Percentiles rank a stretch among this genome's conserved stretches.
Conservation (phyloP, 1,140 invertebrate species). For the Drosophila leontia region DNA sequence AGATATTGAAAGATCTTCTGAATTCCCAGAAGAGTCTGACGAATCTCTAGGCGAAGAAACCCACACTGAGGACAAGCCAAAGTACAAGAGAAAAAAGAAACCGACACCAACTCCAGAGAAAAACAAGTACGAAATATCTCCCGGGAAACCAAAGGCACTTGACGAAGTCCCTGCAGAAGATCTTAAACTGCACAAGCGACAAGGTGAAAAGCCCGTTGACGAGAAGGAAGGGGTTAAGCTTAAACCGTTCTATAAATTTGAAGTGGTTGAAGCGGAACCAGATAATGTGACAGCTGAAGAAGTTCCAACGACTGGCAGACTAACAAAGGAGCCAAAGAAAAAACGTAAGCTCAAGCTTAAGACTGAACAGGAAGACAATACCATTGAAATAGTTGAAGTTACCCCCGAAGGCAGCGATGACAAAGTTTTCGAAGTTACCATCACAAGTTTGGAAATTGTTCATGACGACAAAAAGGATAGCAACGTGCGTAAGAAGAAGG, state of each 20-base stretch:
- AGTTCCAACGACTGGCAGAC: constrained; percentile 18
- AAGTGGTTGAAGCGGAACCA: constrained; percentile 58
- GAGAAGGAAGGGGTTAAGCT: constrained; percentile 29
- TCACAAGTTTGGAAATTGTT: constrained; percentile 57
- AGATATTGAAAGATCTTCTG: constrained; percentile 14
- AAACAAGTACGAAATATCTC: constrained; percentile 36
- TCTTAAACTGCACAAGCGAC: constrained; percentile 35
- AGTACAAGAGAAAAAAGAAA: constrained; percentile 57
- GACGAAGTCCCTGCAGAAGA: constrained; percentile 18
- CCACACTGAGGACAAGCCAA: constrained; percentile 29
- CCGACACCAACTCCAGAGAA: constrained; percentile 21
- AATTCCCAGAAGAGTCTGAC: constrained; percentile 30
- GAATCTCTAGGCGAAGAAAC: constrained; percentile 31
- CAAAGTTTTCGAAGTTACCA: constrained; percentile 57
- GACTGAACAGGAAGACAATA: constrained; percentile 80
- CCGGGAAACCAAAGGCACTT: constrained; percentile 39
- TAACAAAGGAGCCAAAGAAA: constrained; percentile 78
- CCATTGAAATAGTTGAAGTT: constrained; percentile 83
- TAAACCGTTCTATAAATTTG: constrained; percentile 52
- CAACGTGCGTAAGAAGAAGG: constrained; percentile 66
- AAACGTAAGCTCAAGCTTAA: constrained; percentile 85
- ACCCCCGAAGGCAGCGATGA: constrained; percentile 67
- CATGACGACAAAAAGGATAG: constrained; percentile 41
- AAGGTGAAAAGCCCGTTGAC: constrained; percentile 18
- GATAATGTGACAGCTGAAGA: constrained; percentile 28